Base-by-base conservation (phyloP, 2,113 vertebrate genomes). In the Brachyhypopomus occidentalis region DNA sequence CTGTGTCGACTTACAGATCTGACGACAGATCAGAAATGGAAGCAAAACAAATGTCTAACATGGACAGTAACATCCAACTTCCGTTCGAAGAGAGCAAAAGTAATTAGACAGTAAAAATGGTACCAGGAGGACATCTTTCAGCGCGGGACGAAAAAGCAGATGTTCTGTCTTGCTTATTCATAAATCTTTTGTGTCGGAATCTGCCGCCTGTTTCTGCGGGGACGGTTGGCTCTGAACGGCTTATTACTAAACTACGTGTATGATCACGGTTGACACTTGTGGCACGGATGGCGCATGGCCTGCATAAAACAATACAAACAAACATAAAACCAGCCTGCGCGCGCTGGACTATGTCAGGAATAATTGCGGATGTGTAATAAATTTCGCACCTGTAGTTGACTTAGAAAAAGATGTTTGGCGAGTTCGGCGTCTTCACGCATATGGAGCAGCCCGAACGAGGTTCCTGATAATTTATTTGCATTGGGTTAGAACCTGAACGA, bases 81-180 rank as follows among this genome's bases (percentile, higher is more conserved):
- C 59, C 55, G 22, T 20, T 71, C 4, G 48, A 45, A 64, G 77
- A 81, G 79, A 74, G 76, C 30, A 79, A 85, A 80, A 80, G 73
- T 79, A 86, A 83, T 88, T 86, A 83, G 80, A 83, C 78, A 63
- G 72, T 86, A 81, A 86, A 88, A 79, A 77, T 69, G 52, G 60
- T 79, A 79, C 67, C 70, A 64, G 38, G 83, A 82, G 83, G 83
- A 81, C 72, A 81, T 88, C 82, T 86, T 84, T 86, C 67, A 85
- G 72, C 79, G 78, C 45, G 71, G 75, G 83, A 83, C 80, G 78
- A 79, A 85, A 86, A 88, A 86, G 84, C 87, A 88, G 83, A 88
- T 84, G 85, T 80, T 69, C 62, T 79, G 72, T 84, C 83, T 83
- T 77, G 69, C 72, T 80, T 67, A 77, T 77, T 86, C 84, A 88